Evolutionary conservation across 92 coral and sea anemone genomes (phyloP).

Genomic region (Pocillopora meandrina): DNA sequence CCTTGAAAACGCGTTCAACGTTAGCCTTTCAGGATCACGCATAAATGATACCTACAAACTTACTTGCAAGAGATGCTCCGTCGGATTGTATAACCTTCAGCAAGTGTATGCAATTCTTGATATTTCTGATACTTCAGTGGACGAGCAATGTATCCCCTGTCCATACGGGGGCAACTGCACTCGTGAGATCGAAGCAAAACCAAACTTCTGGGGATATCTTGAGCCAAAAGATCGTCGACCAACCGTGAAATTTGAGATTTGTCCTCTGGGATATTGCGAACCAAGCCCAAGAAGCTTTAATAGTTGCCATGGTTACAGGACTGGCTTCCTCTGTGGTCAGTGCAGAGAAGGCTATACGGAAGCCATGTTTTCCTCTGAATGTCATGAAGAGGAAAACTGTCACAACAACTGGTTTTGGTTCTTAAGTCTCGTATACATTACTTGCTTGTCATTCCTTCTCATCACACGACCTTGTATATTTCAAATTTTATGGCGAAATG

Average conservation of each 20-base stretch:
- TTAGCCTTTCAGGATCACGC: not conserved
- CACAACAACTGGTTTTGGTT: conserved; percentile 14
- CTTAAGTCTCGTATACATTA: not conserved
- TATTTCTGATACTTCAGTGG: not conserved
- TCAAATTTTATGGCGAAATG: not conserved
- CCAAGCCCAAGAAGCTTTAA: not conserved
- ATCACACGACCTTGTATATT: not conserved
- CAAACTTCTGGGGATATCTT: conserved; percentile 16
- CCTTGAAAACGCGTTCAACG: not conserved
- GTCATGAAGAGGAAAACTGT: not conserved
- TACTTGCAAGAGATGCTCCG: not conserved
- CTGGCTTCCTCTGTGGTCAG: conserved; percentile 1
- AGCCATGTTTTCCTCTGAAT: conserved; percentile 7
- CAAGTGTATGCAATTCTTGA: not conserved
- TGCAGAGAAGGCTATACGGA: conserved; percentile 7
- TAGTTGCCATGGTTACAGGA: conserved; percentile 2
- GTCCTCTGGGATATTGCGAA: conserved; percentile 11
- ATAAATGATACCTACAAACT: not conserved
- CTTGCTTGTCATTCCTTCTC: not conserved
- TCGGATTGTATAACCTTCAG: not conserved
- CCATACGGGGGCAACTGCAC: conserved; percentile 10
- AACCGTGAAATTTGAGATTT: not conserved
- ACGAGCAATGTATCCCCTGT: not conserved
- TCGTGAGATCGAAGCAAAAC: not conserved
- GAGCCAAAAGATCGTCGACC: not conserved